Conservation (phyloP, 2,888 invertebrate species). For the Apamea anceps region DNA sequence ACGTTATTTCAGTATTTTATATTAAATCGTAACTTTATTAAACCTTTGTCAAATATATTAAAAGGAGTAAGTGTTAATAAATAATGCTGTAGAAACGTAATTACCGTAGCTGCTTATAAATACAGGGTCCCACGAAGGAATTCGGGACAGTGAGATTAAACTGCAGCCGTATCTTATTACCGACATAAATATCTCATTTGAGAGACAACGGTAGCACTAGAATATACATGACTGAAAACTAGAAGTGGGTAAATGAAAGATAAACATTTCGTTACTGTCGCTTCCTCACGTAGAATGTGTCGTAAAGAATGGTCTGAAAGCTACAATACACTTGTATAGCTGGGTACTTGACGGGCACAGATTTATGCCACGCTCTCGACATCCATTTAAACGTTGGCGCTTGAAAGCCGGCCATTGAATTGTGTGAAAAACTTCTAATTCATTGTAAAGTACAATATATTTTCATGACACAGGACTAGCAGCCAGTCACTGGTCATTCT, state of each 20-base stretch:
- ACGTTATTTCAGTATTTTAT: slow-evolving; percentile 21
- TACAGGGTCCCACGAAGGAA: not conserved
- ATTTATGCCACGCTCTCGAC: slow-evolving; percentile 57
- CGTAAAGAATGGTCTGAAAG: slow-evolving; percentile 54
- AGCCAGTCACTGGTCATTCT: slow-evolving; percentile 14
- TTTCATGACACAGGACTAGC: slow-evolving; percentile 18
- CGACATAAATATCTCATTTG: slow-evolving; percentile 67
- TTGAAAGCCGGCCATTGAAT: slow-evolving; percentile 52
- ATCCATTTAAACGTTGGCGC: slow-evolving; percentile 52
- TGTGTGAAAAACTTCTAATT: slow-evolving; percentile 51
- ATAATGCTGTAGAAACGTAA: not conserved
- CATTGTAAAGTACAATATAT: slow-evolving; percentile 42
- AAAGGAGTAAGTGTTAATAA: not conserved
- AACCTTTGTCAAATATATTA: not conserved
- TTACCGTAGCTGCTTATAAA: not conserved
- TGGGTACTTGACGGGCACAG: slow-evolving; percentile 41
- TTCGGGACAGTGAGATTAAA: slow-evolving; percentile 51
- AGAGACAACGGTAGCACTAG: slow-evolving; percentile 51
- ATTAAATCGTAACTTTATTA: slow-evolving; percentile 3
- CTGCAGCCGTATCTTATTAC: slow-evolving; percentile 64
- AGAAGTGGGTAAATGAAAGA: slow-evolving; percentile 68
- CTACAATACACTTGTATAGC: slow-evolving; percentile 50
- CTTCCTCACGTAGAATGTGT: slow-evolving; percentile 56
- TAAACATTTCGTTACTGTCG: slow-evolving; percentile 61
- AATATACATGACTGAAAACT: slow-evolving; percentile 51